Evolutionary conservation across 2,797 vertebrate species (phyloP), one percentile per base, ranked within the genome.

Genomic region (Cryptoblepharus egeriae): DNA sequence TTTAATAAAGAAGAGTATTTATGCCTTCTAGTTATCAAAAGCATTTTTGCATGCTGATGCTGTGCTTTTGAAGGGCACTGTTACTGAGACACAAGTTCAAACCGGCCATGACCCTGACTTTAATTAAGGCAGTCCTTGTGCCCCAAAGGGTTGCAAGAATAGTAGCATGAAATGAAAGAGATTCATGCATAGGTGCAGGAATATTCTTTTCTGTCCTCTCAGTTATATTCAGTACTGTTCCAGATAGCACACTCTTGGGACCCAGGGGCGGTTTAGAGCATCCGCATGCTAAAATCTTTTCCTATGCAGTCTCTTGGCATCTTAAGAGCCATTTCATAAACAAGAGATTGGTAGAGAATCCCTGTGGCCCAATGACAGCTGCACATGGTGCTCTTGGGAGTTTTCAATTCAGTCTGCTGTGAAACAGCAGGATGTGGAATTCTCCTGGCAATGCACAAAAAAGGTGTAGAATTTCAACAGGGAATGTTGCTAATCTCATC

Each of bases 401-500:
- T 58, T 81, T 91, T 63, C 70, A 91, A 75, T 65, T 70, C 57
- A 5, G 28, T 67, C 12, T 22, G 26, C 20, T 26, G 24, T 26
- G 18, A 9, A 42, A 60, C 42, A 73, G 60, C 60, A 49, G 24
- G 88, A 83, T 84, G 81, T 85, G 64, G 83, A 93, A 88, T 92
- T 91, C 83, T 88, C 77, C 86, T 72, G 80, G 71, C 74, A 89
- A 64, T 75, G 88, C 82, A 89, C 87, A 85, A 83, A 52, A 90
- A 83, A 57, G 83, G 15, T 0, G 0, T 45, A 69, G 55, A 35
- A 0, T 89, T 86, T 88, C 85, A 45, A 75, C 86, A 75, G 69
- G 87, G 86, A 90, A 94, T 71, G 87, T 86, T 0, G 77, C 78
- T 91, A 91, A 93, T 90, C 89, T 86, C 79, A 76, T 15, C 32